Conservation (phyloP, 2,888 invertebrate genomes). For the Myathropa florea region DNA sequence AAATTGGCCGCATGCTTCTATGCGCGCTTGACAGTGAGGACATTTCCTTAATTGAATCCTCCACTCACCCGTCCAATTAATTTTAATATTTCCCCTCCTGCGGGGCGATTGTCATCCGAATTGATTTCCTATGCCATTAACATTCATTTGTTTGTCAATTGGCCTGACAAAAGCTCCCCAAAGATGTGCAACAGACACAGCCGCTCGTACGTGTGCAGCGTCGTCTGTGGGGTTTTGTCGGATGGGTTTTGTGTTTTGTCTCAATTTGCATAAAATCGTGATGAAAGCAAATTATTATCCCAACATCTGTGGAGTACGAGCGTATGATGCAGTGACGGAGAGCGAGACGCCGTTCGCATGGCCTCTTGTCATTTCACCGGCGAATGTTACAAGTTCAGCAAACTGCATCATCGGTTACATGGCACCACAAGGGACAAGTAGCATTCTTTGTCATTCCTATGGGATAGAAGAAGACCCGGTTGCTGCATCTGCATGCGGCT, state of each 20-base stretch:
- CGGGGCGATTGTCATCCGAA: conserved; percentile 50
- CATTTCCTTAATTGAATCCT: conserved; percentile 39
- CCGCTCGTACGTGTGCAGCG: background rate
- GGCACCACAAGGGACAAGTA: conserved; percentile 32
- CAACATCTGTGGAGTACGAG: conserved; percentile 4
- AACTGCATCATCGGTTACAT: conserved; percentile 3
- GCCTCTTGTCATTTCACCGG: conserved; percentile 52
- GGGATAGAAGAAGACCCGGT: conserved; percentile 2
- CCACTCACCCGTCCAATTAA: conserved; percentile 55
- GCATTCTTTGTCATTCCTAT: conserved; percentile 54
- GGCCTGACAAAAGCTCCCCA: conserved; percentile 39
- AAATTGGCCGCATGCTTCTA: background rate
- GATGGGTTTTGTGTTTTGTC: background rate
- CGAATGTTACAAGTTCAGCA: conserved; percentile 60
- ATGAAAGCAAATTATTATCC: conserved; percentile 67
- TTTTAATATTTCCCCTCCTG: conserved; percentile 46
- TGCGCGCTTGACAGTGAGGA: background rate
- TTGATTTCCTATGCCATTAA: conserved; percentile 63
- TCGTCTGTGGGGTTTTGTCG: background rate
- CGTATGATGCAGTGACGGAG: conserved; percentile 6
- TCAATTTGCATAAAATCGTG: conserved; percentile 62
- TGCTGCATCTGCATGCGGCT: background rate
- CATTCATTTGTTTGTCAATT: conserved; percentile 69
- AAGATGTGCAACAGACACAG: background rate
- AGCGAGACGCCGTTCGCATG: background rate